These are phyloP conservation scores for Heliconius sara DNA, from an alignment of 2,888 invertebrate genomes.

Conservation along the genomic window DNA sequence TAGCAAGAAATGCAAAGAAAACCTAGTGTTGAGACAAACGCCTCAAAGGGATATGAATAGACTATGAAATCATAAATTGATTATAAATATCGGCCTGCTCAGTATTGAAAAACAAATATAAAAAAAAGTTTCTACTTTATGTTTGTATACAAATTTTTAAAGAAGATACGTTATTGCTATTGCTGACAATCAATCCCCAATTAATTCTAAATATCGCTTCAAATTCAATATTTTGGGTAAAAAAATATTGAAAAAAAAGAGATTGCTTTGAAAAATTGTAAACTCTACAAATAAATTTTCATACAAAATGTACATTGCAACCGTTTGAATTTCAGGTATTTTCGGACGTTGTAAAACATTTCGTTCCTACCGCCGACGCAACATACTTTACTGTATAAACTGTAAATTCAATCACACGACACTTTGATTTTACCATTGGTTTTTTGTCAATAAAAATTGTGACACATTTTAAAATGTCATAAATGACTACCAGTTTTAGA, in stretches of 20 bases:
- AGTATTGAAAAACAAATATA: too few relatives aligned
- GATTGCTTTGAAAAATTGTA: not conserved
- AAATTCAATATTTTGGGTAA: not conserved
- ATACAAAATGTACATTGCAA: not conserved
- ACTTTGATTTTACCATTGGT: not conserved
- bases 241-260: not conserved
- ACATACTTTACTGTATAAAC: constrained; percentile 13
- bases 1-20: too few relatives aligned
- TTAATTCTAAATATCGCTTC: not conserved
- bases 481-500: too few relatives aligned
- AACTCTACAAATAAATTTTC: not conserved
- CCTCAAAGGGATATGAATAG: not conserved
- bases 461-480: not conserved
- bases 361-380: not conserved
- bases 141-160: too few relatives aligned
- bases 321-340: constrained; percentile 2
- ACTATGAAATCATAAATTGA: not conserved
- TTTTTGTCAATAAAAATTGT: not conserved
- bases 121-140: too few relatives aligned
- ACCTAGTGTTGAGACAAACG: too few relatives aligned
- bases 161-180: too few relatives aligned
- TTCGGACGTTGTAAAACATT: constrained; percentile 8
- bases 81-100: too few relatives aligned
- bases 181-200: too few relatives aligned
- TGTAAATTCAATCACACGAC: constrained; percentile 2